Percentiles rank a stretch among this genome's conserved stretches.
These are phyloP conservation scores for Spinus olivaceus DNA, from an alignment of 2,797 vertebrate species.

Conservation along the genomic window DNA sequence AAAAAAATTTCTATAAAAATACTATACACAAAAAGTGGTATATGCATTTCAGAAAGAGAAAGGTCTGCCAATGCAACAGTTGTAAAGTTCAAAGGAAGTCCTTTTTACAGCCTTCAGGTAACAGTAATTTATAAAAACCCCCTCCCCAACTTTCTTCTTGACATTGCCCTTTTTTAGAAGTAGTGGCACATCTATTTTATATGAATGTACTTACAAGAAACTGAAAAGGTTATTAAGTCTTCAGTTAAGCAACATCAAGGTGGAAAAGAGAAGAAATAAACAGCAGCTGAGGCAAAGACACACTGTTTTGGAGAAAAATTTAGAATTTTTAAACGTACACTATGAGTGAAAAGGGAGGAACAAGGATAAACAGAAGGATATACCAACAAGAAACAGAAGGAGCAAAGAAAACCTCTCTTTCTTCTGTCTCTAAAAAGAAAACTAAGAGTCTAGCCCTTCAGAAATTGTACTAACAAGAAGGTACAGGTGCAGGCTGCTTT, in stretches of 20 bases:
- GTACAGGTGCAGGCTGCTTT: not conserved
- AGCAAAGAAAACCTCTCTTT: not conserved
- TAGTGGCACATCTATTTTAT: not conserved
- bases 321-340: not conserved
- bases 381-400: not conserved
- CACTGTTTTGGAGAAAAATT: not conserved
- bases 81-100: not conserved
- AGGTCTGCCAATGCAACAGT: not conserved
- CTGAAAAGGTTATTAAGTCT: not conserved
- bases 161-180: not conserved
- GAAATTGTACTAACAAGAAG: not conserved
- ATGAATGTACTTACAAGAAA: slow-evolving; percentile 1
- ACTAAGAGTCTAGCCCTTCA: not conserved
- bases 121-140: not conserved
- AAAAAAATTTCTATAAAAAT: not conserved
- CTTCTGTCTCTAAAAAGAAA: not conserved
- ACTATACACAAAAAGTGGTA: not conserved
- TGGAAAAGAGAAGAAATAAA: slow-evolving; percentile 29
- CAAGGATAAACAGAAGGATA: not conserved
- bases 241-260: not conserved
- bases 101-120: not conserved
- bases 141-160: not conserved
- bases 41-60: not conserved
- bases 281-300: not conserved
- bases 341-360: not conserved